phyloP scores from a whole-genome alignment of 2,888 invertebrate genomes.

The Thera britannica region DNA sequence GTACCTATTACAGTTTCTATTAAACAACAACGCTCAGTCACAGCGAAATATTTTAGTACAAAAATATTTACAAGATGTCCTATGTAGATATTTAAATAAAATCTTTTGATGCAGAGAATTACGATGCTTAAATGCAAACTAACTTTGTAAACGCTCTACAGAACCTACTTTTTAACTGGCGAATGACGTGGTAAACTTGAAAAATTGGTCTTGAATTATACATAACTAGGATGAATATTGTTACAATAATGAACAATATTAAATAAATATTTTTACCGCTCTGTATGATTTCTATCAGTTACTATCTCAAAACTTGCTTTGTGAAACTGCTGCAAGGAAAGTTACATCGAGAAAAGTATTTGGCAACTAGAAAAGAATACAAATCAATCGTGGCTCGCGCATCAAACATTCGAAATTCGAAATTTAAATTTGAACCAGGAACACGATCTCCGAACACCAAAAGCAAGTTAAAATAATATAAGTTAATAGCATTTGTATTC shows the following conservation, averaged over 20 bases:
- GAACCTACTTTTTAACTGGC: constrained; percentile 42
- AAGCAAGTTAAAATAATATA: constrained; percentile 54
- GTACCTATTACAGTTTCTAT: constrained; percentile 80
- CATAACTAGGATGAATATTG: constrained; percentile 43
- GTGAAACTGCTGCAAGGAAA: constrained; percentile 70
- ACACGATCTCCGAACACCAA: constrained; percentile 66
- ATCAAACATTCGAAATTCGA: constrained; percentile 66
- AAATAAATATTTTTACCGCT: constrained; percentile 76
- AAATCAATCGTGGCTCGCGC: constrained; percentile 71
- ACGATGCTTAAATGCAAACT: constrained; percentile 73
- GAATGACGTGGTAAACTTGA: constrained; percentile 45
- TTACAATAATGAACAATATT: constrained; percentile 62
- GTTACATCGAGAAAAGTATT: constrained; percentile 75
- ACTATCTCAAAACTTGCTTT: constrained; percentile 65
- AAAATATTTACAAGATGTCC: constrained; percentile 77
- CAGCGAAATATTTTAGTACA: constrained; percentile 79
- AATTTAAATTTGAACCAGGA: constrained; percentile 69
- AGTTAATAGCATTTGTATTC: constrained; percentile 44
- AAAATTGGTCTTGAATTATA: constrained; percentile 49
- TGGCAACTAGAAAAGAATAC: constrained; percentile 81
- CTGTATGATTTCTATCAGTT: constrained; percentile 66
- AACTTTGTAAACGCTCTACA: constrained; percentile 48
- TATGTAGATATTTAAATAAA: constrained; percentile 43
- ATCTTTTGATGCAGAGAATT: constrained; percentile 59
- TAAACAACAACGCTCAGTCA: constrained; percentile 83